A percentile compares a stretch with the other conserved stretches of the same genome.
phyloP scores from a whole-genome alignment of 2,888 invertebrate genomes.

The Keiferia lycopersicella region DNA sequence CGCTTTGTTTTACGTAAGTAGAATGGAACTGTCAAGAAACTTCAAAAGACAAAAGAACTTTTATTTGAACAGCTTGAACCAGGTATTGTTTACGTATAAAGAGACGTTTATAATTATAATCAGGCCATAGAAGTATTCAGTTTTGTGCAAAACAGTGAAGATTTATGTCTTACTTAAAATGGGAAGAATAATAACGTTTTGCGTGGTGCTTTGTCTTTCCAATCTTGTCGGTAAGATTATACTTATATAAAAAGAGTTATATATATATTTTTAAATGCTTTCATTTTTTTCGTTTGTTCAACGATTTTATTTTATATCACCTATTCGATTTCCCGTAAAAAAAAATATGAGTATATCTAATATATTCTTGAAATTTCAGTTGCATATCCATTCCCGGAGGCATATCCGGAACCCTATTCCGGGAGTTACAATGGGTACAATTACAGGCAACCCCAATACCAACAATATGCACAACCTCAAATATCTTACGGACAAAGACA shows the following conservation, averaged over 20 bases:
- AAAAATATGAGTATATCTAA: too few species aligned
- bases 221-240: constrained; percentile 49
- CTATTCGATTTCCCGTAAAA: too few species aligned
- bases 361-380: constrained; percentile 28
- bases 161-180: constrained; percentile 43
- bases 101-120: constrained; percentile 46
- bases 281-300: too few species aligned
- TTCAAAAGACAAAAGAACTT: constrained; percentile 40
- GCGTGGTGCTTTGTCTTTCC: constrained; percentile 44
- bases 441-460: constrained; percentile 6
- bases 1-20: constrained; percentile 33
- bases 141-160: constrained; percentile 46
- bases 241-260: too few species aligned
- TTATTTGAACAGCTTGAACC: constrained; percentile 58
- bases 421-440: constrained; percentile 9
- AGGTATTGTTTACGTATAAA: constrained; percentile 45
- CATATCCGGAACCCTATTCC: constrained; percentile 5
- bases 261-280: too few species aligned
- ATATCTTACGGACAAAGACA: neutral
- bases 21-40: constrained; percentile 30
- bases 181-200: constrained; percentile 43
- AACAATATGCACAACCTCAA: constrained; percentile 33
- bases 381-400: constrained; percentile 31
- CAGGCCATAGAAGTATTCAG: constrained; percentile 42
- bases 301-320: too few species aligned